Evolutionary conservation across 1,140 invertebrate genomes (phyloP).

Genomic region (Notospermus geniculatus): DNA sequence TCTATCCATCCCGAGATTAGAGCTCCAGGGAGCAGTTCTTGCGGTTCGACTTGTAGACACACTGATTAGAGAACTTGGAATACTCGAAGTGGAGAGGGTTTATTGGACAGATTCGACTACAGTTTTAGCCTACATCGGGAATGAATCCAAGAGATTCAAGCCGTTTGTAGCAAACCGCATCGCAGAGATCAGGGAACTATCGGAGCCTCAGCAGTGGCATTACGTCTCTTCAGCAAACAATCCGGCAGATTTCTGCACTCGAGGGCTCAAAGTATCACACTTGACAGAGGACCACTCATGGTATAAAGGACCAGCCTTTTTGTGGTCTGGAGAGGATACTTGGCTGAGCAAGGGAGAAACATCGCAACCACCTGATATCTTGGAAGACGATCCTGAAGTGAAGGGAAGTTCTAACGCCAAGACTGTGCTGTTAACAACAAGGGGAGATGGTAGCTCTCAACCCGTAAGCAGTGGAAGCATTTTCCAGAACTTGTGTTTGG

Average conservation of each 20-base stretch:
- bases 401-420: not conserved
- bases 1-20: too few species aligned
- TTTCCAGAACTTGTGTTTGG: not conserved
- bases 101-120: slow-evolving; percentile 5
- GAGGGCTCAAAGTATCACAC: not conserved
- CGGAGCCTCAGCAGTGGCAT: not conserved
- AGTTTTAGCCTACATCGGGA: not conserved
- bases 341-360: too few species aligned
- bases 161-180: not conserved
- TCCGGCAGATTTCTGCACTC: not conserved
- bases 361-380: not conserved
- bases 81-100: too few species aligned
- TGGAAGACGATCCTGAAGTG: not conserved
- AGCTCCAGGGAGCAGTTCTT: too few species aligned
- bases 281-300: not conserved
- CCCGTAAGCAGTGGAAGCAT: not conserved
- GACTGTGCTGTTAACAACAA: not conserved
- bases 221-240: not conserved
- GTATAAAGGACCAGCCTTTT: not conserved
- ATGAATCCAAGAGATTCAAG: slow-evolving; percentile 8
- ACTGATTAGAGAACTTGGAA: too few species aligned
- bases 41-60: too few species aligned
- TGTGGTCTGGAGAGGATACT: not conserved
- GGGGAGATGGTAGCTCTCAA: not conserved
- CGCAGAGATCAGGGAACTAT: not conserved